Evolutionary conservation across 2,888 invertebrate genomes (phyloP).

Genomic region (Stenichneumon culpator): DNA sequence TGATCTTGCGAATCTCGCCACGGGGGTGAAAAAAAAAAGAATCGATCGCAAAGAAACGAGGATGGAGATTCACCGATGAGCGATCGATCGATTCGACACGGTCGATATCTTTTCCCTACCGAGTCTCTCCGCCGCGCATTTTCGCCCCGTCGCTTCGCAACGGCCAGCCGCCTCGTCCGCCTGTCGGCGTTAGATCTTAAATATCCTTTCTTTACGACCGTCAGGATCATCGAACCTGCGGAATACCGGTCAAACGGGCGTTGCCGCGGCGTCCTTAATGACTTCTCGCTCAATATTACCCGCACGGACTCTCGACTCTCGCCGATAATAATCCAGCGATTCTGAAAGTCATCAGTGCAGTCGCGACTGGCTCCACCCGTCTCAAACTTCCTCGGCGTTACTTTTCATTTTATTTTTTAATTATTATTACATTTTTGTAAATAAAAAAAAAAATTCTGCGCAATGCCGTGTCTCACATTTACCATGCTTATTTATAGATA

Average conservation of each 20-base stretch:
- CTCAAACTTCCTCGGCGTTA: conserved; percentile 37
- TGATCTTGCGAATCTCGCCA: conserved; percentile 61
- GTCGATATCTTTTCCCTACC: conserved; percentile 56
- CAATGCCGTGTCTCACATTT: conserved; percentile 38
- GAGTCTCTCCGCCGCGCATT: conserved; percentile 9
- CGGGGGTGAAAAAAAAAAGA: conserved; percentile 29
- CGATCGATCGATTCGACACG: conserved; percentile 68
- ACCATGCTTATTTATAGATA: conserved; percentile 5
- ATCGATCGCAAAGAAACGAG: conserved; percentile 33
- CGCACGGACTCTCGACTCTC: conserved; percentile 27
- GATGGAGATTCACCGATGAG: conserved; percentile 25
- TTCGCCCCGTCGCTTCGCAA: conserved; percentile 11
- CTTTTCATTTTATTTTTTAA: conserved; percentile 29
- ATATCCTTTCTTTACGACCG: conserved; percentile 70
- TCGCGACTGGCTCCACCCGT: conserved; percentile 54
- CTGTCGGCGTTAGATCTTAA: conserved; percentile 53
- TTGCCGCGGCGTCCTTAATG: conserved; percentile 52
- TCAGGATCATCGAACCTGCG: conserved; percentile 64
- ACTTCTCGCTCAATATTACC: conserved; percentile 59
- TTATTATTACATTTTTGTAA: conserved; percentile 11
- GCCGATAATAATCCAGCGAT: conserved; percentile 48
- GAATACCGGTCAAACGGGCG: conserved; percentile 39
- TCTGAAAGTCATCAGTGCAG: conserved; percentile 61
- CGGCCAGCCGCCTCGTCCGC: not conserved
- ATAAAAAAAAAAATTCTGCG: not conserved